Conservation (phyloP, 2,888 invertebrate genomes). For the Petrolisthes manimaculis region DNA sequence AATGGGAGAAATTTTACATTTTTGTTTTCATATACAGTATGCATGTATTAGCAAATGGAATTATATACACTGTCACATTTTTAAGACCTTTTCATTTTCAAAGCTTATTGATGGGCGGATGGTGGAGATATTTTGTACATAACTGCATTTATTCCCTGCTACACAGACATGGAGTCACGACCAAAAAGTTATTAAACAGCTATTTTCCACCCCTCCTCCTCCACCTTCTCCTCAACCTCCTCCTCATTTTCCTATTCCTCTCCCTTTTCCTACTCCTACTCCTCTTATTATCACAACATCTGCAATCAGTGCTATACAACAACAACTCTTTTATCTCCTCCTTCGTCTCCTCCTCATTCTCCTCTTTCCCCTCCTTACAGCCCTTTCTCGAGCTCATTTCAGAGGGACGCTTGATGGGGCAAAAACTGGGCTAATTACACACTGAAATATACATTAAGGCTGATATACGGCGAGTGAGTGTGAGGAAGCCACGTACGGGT, state of each 20-base stretch:
- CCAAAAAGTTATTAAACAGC: too few species aligned
- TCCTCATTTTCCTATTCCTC: neutral
- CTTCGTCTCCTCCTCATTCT: neutral
- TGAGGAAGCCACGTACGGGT: neutral
- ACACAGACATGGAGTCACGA: too few species aligned
- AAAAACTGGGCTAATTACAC: slow-evolving; percentile 29
- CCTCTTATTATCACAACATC: neutral
- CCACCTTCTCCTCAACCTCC: neutral
- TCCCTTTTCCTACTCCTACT: neutral
- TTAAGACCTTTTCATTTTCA: too few species aligned
- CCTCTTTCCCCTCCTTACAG: neutral
- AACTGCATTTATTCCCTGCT: too few species aligned
- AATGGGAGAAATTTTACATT: too few species aligned
- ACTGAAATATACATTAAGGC: slow-evolving; percentile 21
- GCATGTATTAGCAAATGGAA: too few species aligned
- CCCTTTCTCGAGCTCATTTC: slow-evolving; percentile 20
- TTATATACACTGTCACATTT: too few species aligned
- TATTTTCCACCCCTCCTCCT: too few species aligned
- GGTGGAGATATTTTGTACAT: too few species aligned
- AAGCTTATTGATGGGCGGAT: too few species aligned
- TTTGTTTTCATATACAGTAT: too few species aligned
- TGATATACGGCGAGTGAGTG: slow-evolving; percentile 12
- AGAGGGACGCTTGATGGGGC: neutral
- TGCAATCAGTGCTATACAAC: too few species aligned
- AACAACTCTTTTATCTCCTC: neutral